Evolutionary conservation across 2,797 vertebrate genomes (phyloP), one percentile per base, ranked within the genome.

Genomic region (Schizothorax lantsangensis): DNA sequence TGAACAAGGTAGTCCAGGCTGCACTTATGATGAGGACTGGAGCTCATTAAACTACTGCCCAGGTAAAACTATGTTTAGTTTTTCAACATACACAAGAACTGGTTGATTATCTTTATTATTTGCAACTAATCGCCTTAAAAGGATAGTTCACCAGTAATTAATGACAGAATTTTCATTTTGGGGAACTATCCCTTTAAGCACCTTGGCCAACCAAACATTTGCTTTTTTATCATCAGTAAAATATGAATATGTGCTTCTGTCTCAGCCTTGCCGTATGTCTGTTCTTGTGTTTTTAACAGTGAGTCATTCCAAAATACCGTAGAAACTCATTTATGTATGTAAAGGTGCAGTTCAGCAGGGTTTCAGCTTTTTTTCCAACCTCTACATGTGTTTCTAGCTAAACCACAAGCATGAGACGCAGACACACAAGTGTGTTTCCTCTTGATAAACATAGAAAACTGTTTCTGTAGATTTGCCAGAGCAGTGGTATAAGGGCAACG

Each of bases 381-480:
- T 49, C 3, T 14, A n/a, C 4, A n/a, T 38, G 7, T 64, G 30
- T 47, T 75, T 74, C 71, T 36, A 49, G 40, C 17, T 15, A 52
- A 84, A 75, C 83, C 82, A 64, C 57, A 84, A 40, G 17, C n/a
- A 5, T 45, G 4, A 87, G 23, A 26, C 1, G 1, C 66, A 36
- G 33, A 62, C 79, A 26, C 71, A 7, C 11, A 17, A 12, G 17
- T 26, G 3, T 59, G 19, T 71, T 74, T 84, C 68, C 80, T 82
- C 15, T 73, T 26, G 2, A 38, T 57, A 38, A 23, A n/a, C 11
- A 4, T 21, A 33, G 4, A 43, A 43, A 78, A 45, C 36, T 81
- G 2, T 84, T 2, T 33, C 36, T 75, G 19, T 23, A 88, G 87
- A 81, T 40, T 45, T 52, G 45, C 47, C 21, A 73, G 72, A 84